Percentiles rank a stretch among this genome's conserved stretches.
These are phyloP conservation scores for Bilobella aurantiaca DNA, from an alignment of 1,140 invertebrate genomes.

Conservation along the genomic window DNA sequence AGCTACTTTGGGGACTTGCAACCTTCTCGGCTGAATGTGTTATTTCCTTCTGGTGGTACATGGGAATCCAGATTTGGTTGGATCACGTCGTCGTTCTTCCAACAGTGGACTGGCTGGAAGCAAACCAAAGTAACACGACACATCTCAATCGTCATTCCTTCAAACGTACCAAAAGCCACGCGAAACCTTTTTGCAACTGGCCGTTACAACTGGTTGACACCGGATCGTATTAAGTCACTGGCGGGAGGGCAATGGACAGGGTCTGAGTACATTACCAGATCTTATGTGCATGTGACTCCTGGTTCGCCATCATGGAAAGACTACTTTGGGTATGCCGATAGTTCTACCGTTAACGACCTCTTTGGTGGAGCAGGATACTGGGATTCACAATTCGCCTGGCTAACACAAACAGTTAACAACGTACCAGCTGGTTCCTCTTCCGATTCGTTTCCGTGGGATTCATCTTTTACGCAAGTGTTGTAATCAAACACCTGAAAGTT, in stretches of 20 bases:
- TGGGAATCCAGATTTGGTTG: neutral
- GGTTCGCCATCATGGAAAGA: neutral
- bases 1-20: neutral
- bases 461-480: too few species aligned
- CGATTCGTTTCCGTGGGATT: neutral
- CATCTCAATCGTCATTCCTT: neutral
- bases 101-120: conserved; percentile 2
- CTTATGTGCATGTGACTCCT: neutral
- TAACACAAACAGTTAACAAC: conserved; percentile 1
- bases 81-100: conserved; percentile 1
- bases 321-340: conserved; percentile 3
- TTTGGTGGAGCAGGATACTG: neutral
- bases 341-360: neutral
- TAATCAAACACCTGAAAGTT: too few species aligned
- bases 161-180: neutral
- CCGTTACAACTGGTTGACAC: conserved; percentile 6
- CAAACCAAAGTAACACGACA: neutral
- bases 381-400: neutral
- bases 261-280: neutral
- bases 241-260: conserved; percentile 1
- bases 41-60: neutral
- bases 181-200: neutral
- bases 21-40: neutral
- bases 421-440: neutral
- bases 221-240: neutral